phyloP scores from a whole-genome alignment of 64 coral and sea anemone genomes.

The Dendrophyllia cribrosa region DNA sequence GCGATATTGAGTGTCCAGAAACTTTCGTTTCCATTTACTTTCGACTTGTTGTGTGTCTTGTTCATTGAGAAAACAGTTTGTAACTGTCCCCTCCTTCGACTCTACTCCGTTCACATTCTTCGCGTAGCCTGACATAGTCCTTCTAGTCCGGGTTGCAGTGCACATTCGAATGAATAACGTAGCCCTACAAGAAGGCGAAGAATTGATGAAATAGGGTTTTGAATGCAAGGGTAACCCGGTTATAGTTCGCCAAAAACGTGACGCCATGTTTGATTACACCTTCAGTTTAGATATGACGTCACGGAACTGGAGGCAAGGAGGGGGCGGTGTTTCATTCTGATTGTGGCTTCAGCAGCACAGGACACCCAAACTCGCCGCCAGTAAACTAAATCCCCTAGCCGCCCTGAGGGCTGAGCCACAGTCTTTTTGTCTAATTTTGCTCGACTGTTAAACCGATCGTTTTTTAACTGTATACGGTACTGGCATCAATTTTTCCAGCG shows the following conservation, averaged over 20 bases:
- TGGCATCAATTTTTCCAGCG: no score
- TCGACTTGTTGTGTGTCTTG: slow-evolving; percentile 75
- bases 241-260: background rate
- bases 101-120: slow-evolving; percentile 33
- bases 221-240: background rate
- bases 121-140: background rate
- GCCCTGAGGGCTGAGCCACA: no score
- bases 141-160: background rate
- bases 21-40: slow-evolving; percentile 86
- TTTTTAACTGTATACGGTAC: no score
- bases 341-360: background rate
- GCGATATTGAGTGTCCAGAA: slow-evolving; percentile 77
- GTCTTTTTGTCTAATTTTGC: no score
- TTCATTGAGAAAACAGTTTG: slow-evolving; percentile 2
- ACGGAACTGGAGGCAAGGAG: background rate
- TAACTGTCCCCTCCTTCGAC: background rate
- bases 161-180: background rate
- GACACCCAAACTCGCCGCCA: no score
- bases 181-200: background rate
- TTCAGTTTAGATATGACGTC: background rate
- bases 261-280: slow-evolving; percentile 40
- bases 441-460: no score
- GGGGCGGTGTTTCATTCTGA: background rate
- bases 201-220: background rate
- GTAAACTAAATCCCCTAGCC: no score